Conservation (phyloP, 2,888 invertebrate genomes). For the Drosophila hamatofila region DNA sequence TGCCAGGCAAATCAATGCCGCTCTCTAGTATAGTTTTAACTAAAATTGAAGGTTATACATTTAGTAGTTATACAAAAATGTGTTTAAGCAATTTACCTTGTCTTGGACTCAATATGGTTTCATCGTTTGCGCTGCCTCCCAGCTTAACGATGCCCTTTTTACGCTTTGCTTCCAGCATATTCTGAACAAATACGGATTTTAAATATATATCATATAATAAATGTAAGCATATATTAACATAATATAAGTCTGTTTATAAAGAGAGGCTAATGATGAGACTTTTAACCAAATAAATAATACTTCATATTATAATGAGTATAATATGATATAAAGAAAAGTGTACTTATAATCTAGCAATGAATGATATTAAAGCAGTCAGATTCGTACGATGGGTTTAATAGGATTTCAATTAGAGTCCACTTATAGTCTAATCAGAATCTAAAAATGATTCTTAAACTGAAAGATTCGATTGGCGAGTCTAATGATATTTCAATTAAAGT, state of each 20-base stretch:
- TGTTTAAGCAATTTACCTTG: constrained; percentile 88
- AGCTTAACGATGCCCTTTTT: constrained; percentile 90
- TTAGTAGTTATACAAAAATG: background rate
- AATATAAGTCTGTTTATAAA: background rate
- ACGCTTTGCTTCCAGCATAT: constrained; percentile 90
- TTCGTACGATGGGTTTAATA: too few species aligned
- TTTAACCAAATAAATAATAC: too few species aligned
- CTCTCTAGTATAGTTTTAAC: constrained; percentile 91
- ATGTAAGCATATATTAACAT: background rate
- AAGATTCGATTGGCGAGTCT: too few species aligned
- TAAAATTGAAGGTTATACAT: constrained; percentile 74
- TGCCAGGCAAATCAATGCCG: constrained; percentile 87
- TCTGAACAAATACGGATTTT: constrained; percentile 83
- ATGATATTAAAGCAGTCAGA: too few species aligned
- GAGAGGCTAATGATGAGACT: background rate
- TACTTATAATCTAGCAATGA: too few species aligned
- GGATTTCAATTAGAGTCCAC: too few species aligned
- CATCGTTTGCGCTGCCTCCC: constrained; percentile 88
- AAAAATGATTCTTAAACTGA: too few species aligned
- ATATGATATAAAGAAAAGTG: too few species aligned
- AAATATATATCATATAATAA: background rate
- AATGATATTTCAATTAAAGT: too few species aligned
- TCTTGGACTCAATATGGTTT: constrained; percentile 91
- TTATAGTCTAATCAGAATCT: background rate
- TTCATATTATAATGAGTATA: too few species aligned